Evolutionary conservation across 2,888 invertebrate genomes (phyloP), one percentile per base, ranked within the genome.

Genomic region (Drosophila macrospina): DNA sequence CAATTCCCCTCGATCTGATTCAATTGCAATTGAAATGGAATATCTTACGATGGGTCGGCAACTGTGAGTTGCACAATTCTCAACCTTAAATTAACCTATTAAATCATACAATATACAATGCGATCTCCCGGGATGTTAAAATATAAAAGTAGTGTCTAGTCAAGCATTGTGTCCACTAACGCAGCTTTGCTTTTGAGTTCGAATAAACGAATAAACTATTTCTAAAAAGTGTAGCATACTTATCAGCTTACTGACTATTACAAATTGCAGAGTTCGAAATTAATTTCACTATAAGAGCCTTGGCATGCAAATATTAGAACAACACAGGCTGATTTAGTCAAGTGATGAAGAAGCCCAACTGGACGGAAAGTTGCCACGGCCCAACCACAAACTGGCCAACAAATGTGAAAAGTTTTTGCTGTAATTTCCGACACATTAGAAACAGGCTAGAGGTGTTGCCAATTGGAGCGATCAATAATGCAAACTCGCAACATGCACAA

Each of bases 351-450:
- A 11, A 11, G 16, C 34, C n/a, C 42, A 15, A 37, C 26, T 44
- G 5, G 7, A 69, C 16, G 13, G 34, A 77, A 80, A 80, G 63
- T 80, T 80, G 65, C 45, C 51, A 63, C 64, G 69, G 54, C 26
- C 57, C 30, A 60, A 51, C 88, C 83, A 54, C 88, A 74, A 87
- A 64, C 74, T 79, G 67, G 69, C 55, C 83, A 69, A 69, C 80
- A 85, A 85, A 87, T 83, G 80, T 77, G 83, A 85, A 83, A 83
- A 83, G 86, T 83, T 83, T 81, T 67, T 74, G 52, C 57, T 66
- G 56, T 62, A 80, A 76, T 78, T 78, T 74, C 57, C 57, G 52
- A 47, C 55, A 71, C 67, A 75, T 74, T 79, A 70, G 62, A 60
- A 69, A 56, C 41, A 45, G 56, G 59, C 54, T 60, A 30, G 50